A percentile compares a stretch with the other conserved stretches of the same genome.
These are phyloP conservation scores for Prorops nasuta DNA, from an alignment of 1,140 invertebrate species.

Conservation along the genomic window DNA sequence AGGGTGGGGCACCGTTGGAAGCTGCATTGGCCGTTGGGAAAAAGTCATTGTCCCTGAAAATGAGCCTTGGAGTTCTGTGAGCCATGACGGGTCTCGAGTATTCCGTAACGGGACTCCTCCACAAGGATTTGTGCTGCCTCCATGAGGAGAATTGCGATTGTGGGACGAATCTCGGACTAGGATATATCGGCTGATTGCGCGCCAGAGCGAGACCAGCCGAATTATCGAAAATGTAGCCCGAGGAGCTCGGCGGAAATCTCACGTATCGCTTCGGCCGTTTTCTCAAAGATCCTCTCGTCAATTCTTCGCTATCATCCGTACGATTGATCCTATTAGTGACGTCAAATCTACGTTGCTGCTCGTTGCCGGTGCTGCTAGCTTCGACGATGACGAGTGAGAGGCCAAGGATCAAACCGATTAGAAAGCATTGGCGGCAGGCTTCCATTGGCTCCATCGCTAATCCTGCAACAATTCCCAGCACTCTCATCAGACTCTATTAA, in stretches of 20 bases:
- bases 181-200: conserved; percentile 24
- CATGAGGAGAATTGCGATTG: conserved; percentile 29
- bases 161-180: conserved; percentile 28
- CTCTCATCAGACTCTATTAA: neutral
- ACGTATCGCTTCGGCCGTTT: conserved; percentile 40
- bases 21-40: conserved; percentile 31
- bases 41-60: conserved; percentile 55
- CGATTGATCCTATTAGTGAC: conserved; percentile 19
- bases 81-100: conserved; percentile 52
- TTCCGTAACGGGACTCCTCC: conserved; percentile 36
- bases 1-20: conserved; percentile 26
- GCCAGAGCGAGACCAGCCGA: conserved; percentile 15
- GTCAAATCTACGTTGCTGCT: conserved; percentile 10
- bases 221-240: conserved; percentile 32
- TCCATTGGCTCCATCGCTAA: conserved; percentile 43
- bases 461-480: no score
- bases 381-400: no score
- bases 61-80: conserved; percentile 55
- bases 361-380: no score
- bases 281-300: conserved; percentile 9
- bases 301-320: no score
- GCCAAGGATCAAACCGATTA: conserved; percentile 37
- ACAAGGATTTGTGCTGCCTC: conserved; percentile 48
- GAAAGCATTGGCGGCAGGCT: conserved; percentile 40
- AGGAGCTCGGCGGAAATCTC: conserved; percentile 26